Conservation (phyloP, 2,797 vertebrate species). For the Channa striata region DNA sequence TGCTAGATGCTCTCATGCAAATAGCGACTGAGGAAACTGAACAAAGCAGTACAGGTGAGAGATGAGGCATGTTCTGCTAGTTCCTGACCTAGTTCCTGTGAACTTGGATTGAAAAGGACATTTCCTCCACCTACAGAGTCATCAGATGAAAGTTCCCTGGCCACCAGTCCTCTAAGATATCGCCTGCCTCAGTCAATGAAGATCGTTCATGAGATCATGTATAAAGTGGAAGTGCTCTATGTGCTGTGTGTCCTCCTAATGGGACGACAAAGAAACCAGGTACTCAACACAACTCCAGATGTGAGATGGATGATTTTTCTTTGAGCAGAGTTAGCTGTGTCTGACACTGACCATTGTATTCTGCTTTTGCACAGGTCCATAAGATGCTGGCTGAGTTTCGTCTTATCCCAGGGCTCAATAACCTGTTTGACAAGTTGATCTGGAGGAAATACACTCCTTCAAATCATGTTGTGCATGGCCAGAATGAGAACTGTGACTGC, state of each 20-base stretch:
- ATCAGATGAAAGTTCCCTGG: constrained; percentile 92
- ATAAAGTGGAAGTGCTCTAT: constrained; percentile 98
- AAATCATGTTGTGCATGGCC: constrained; percentile 93
- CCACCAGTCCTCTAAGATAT: constrained; percentile 90
- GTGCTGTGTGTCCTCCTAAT: constrained; percentile 97
- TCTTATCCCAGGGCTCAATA: constrained; percentile 98
- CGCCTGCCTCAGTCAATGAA: constrained; percentile 98
- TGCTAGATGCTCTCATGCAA: constrained; percentile 96
- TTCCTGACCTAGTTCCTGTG: neutral
- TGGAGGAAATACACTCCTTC: constrained; percentile 96
- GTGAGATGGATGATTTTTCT: neutral
- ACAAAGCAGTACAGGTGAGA: constrained; percentile 93
- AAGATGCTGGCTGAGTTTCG: constrained; percentile 98
- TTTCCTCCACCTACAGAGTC: constrained; percentile 84
- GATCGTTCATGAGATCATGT: constrained; percentile 99
- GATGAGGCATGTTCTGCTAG: neutral
- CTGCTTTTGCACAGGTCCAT: constrained; percentile 88
- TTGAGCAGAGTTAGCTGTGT: neutral
- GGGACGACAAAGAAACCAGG: constrained; percentile 98
- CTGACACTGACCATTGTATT: neutral
- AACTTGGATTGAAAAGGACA: neutral
- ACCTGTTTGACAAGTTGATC: constrained; percentile 98
- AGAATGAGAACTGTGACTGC: constrained; percentile 99
- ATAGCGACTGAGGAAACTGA: constrained; percentile 96
- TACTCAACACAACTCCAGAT: constrained; percentile 57